Evolutionary conservation across 2,797 vertebrate species (phyloP), one percentile per base, ranked within the genome.

Genomic region (Sebastes nivosus): DNA sequence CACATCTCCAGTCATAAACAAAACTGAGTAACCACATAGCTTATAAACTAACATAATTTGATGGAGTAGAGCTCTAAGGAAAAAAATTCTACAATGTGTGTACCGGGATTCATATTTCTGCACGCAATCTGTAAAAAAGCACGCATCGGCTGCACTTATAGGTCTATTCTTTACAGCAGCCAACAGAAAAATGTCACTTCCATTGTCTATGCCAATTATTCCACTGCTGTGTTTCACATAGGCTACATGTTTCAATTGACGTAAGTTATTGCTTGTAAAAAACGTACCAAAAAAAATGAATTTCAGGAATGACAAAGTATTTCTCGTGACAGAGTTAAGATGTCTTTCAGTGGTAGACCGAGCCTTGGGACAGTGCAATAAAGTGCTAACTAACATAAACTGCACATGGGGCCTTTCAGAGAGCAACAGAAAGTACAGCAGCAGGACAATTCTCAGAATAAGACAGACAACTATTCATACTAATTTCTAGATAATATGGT

Each of bases 101-200:
- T 63, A 61, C 27, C 0, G 4, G 64, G 14, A 81, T 85, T 84
- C 34, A 79, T 79, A 84, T 75, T 72, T 77, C 61, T 83, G 70
- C 68, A 70, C 2, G n/a, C 55, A 82, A 25, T 80, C 46, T 58
- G 57, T 80, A 71, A 72, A 82, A 63, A 64, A 66, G 61, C 54
- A 75, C 5, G 25, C 61, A 67, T 75, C 18, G 3, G 18, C 50
- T 64, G 34, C 63, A 78, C 64, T 64, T 46, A 46, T 8, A 10
- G 13, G 42, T 71, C 60, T 50, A 57, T 79, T 87, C 42, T 66
- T 82, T 59, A 63, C 58, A 36, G 63, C 81, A 85, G 80, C 83
- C 46, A 76, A 55, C 36, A 18, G 58, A 12, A 66, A 86, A 79
- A 72, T 71, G 36, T 64, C 50, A 76, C 64, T 77, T 83, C 38